Evolutionary conservation across 2,113 vertebrate genomes (phyloP).

Genomic region (Scomber japonicus): DNA sequence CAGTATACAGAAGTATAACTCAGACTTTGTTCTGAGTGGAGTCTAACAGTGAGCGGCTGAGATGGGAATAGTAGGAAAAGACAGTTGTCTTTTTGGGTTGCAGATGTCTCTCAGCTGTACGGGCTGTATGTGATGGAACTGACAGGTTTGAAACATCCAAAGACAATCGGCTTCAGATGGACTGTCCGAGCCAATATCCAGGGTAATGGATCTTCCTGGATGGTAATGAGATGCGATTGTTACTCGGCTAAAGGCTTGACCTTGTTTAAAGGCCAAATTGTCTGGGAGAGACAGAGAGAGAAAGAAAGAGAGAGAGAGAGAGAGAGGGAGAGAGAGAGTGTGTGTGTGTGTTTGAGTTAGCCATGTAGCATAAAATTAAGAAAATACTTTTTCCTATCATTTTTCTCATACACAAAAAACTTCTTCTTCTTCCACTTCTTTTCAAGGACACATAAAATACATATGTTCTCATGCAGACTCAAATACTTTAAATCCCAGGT

Average conservation of each 20-base stretch:
- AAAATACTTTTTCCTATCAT: background rate
- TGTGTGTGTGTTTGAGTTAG: background rate
- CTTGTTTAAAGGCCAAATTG: slow-evolving; percentile 66
- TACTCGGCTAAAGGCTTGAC: slow-evolving; percentile 65
- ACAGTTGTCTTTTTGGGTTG: slow-evolving; percentile 38
- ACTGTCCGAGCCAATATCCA: slow-evolving; percentile 77
- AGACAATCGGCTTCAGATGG: slow-evolving; percentile 73
- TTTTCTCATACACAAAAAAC: background rate
- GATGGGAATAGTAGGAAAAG: slow-evolving; percentile 30
- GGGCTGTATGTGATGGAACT: slow-evolving; percentile 53
- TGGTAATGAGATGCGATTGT: slow-evolving; percentile 75
- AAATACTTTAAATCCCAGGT: background rate
- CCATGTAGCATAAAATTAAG: slow-evolving; percentile 16
- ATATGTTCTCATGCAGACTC: background rate
- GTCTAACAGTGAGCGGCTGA: slow-evolving; percentile 13
- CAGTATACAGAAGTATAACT: background rate
- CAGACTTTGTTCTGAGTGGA: slow-evolving; percentile 5
- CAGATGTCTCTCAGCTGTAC: slow-evolving; percentile 72
- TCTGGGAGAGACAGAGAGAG: background rate
- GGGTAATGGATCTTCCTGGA: slow-evolving; percentile 71
- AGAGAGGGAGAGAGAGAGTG: background rate
- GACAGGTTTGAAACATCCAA: slow-evolving; percentile 74
- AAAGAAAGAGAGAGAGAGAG: too few relatives aligned
- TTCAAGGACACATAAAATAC: slow-evolving; percentile 19
- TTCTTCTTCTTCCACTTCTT: background rate